A percentile compares a stretch with the other conserved stretches of the same genome.
phyloP scores from a whole-genome alignment of 1,140 invertebrate species.

The Halotydeus destructor region DNA sequence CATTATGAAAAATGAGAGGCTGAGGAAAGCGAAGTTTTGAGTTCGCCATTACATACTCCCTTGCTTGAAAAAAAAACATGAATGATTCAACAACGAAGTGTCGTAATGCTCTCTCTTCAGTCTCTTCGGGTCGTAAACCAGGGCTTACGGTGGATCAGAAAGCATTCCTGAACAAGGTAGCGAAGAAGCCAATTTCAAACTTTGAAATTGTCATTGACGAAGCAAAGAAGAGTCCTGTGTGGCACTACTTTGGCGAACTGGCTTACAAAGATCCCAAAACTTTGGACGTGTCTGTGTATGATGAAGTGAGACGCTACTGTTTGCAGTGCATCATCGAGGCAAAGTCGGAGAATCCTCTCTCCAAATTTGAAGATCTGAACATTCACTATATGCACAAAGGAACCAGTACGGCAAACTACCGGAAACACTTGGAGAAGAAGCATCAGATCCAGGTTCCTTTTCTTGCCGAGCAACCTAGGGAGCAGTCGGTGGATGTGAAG shows the following conservation, averaged over 20 bases:
- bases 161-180: too few species aligned
- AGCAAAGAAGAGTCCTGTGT: slow-evolving; percentile 4
- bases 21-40: too few species aligned
- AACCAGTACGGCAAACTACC: slow-evolving; percentile 1
- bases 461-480: too few species aligned
- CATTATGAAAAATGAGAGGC: too few species aligned
- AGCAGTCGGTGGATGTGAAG: too few species aligned
- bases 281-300: background rate
- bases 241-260: slow-evolving; percentile 6
- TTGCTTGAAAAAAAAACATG: too few species aligned
- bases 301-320: slow-evolving; percentile 3
- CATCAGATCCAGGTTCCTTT: too few species aligned
- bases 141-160: too few species aligned
- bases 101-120: too few species aligned
- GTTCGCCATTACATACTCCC: too few species aligned
- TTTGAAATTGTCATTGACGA: slow-evolving; percentile 7
- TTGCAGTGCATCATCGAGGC: slow-evolving; percentile 4
- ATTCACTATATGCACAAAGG: slow-evolving; percentile 1
- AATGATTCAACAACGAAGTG: too few species aligned
- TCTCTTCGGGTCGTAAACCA: too few species aligned
- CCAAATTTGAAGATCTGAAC: slow-evolving; percentile 2
- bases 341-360: background rate
- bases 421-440: background rate
- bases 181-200: background rate
- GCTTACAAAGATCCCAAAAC: slow-evolving; percentile 4